Evolutionary conservation across 2,888 invertebrate species (phyloP), one percentile per base, ranked within the genome.

Genomic region (Bembecia ichneumoniformis): DNA sequence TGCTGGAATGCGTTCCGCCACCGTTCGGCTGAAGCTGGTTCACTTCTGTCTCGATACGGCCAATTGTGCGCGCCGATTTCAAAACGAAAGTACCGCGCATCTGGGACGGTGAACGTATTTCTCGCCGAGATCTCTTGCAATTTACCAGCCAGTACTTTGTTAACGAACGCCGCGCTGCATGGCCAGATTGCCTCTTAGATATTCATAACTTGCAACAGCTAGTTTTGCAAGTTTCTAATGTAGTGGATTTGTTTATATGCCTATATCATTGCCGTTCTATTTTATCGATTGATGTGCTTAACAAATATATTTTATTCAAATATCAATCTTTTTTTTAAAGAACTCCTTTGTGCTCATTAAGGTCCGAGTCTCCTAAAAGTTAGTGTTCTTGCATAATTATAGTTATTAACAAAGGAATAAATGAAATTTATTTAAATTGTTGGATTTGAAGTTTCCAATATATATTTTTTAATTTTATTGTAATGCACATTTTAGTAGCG

Each of bases 31-130:
- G 51, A 43, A 71, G 72, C 71, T 75, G 69, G 73, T 68, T 70
- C 64, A 74, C 74, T 69, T 73, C 71, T 77, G 74, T 76, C 83
- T 82, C 79, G 82, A 80, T 77, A 82, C 82, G 82, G 83, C 77
- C 82, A 83, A 84, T 84, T 84, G 86, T 84, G 76, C 77, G 82
- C 77, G 78, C 77, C 80, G 86, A 86, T 86, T 86, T 87, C 87
- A 83, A 86, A 87, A 86, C 82, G 87, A 87, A 87, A 87, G 87
- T 86, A 82, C 82, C 75, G 77, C 79, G 81, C 86, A 84, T 83
- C 83, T 83, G 81, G 86, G 86, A 81, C 84, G 86, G 84, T 84
- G 86, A 87, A 84, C 86, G 86, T 86, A 83, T 80, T 83, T 81
- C 82, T 81, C 77, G 77, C 58, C 62, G 75, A 75, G 80, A 83